phyloP scores from a whole-genome alignment of 2,113 vertebrate species.

The Acanthisitta chloris region DNA sequence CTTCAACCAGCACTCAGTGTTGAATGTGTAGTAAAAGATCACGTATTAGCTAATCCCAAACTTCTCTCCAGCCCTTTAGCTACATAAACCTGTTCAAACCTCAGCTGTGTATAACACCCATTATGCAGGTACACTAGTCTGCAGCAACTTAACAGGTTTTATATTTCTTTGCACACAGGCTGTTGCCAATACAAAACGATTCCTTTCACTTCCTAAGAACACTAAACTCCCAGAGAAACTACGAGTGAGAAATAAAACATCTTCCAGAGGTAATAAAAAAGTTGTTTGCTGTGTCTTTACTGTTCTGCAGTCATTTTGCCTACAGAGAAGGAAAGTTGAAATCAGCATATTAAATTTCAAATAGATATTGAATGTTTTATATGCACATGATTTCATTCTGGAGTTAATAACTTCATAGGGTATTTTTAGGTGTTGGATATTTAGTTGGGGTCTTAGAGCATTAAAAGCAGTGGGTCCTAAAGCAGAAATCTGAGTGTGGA shows the following conservation, averaged over 20 bases:
- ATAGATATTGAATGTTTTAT: background rate
- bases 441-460: background rate
- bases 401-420: background rate
- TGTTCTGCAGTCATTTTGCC: background rate
- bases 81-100: background rate
- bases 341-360: background rate
- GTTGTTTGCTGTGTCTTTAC: background rate
- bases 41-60: slow-evolving; percentile 36
- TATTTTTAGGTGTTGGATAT: background rate
- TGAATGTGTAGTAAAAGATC: slow-evolving; percentile 4
- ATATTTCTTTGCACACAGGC: slow-evolving; percentile 52
- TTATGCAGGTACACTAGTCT: background rate
- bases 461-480: background rate
- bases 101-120: background rate
- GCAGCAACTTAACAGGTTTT: background rate
- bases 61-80: background rate
- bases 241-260: slow-evolving; percentile 69
- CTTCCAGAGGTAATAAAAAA: slow-evolving; percentile 71
- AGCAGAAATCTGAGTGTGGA: background rate
- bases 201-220: slow-evolving; percentile 81
- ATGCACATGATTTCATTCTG: background rate
- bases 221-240: slow-evolving; percentile 79
- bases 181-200: slow-evolving; percentile 72
- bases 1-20: background rate
- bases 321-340: background rate